phyloP scores from a whole-genome alignment of 2,888 invertebrate species.

The Tribolium freemani region DNA sequence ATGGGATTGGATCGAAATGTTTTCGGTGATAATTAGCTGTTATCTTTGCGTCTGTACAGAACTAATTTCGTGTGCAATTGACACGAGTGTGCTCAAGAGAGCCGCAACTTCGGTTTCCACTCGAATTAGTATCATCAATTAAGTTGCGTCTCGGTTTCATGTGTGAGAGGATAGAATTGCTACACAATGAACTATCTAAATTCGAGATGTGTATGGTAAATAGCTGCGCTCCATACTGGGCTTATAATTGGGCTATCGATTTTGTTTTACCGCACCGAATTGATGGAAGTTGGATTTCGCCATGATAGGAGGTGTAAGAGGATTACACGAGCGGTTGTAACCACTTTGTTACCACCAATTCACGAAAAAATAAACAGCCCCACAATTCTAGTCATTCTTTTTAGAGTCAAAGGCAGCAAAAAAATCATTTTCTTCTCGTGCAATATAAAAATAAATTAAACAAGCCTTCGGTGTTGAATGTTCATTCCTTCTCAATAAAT shows the following conservation, averaged over 20 bases:
- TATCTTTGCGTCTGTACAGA: not conserved
- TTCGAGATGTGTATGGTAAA: not conserved
- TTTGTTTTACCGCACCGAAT: slow-evolving; percentile 4
- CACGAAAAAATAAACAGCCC: too few species aligned
- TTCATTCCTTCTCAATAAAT: not conserved
- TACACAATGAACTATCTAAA: slow-evolving; percentile 1
- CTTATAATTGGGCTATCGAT: slow-evolving; percentile 15
- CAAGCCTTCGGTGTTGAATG: too few species aligned
- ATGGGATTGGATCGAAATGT: too few species aligned
- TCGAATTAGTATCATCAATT: slow-evolving; percentile 16
- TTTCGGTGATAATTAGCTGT: too few species aligned
- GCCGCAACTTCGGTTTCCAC: slow-evolving; percentile 5
- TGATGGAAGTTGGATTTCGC: not conserved
- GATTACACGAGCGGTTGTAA: not conserved
- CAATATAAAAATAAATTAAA: too few species aligned
- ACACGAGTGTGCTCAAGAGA: not conserved
- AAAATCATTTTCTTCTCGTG: too few species aligned
- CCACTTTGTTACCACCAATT: too few species aligned
- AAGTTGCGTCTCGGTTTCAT: slow-evolving; percentile 1
- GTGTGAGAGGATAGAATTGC: slow-evolving; percentile 6
- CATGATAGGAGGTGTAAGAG: not conserved
- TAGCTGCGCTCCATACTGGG: not conserved
- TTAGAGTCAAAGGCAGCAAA: too few species aligned
- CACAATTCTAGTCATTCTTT: too few species aligned
- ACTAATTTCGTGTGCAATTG: not conserved